Evolutionary conservation across 1,140 invertebrate species (phyloP).

Genomic region (Dysdera silvatica): DNA sequence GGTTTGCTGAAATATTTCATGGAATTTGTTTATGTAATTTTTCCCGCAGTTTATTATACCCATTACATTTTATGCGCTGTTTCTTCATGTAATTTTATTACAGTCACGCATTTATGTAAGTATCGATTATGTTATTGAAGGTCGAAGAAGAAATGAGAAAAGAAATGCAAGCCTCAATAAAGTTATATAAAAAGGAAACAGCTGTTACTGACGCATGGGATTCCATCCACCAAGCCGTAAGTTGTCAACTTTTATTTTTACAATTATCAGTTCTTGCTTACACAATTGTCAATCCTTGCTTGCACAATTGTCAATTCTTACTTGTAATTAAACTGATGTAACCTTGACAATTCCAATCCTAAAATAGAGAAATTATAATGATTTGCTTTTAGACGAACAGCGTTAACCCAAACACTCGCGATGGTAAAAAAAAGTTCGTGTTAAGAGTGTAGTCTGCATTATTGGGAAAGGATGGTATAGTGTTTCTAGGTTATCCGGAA

Average conservation of each 20-base stretch:
- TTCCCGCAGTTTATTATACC: not conserved
- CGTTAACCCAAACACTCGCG: too few species aligned
- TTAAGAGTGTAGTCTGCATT: too few species aligned
- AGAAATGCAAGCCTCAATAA: conserved; percentile 65
- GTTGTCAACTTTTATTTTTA: not conserved
- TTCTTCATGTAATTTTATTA: not conserved
- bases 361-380: not conserved
- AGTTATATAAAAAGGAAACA: conserved; percentile 38
- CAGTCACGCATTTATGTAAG: not conserved
- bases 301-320: not conserved
- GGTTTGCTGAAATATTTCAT: conserved; percentile 5
- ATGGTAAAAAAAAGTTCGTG: too few species aligned
- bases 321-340: not conserved
- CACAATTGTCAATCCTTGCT: not conserved
- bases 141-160: conserved; percentile 48
- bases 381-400: too few species aligned
- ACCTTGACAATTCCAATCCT: not conserved
- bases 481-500: too few species aligned
- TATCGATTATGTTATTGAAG: conserved; percentile 8
- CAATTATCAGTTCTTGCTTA: not conserved
- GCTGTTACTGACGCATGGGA: conserved; percentile 72
- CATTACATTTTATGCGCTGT: not conserved
- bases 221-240: conserved; percentile 34
- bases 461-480: too few species aligned
- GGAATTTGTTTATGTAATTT: not conserved